Evolutionary conservation across 2,113 vertebrate genomes (phyloP), one percentile per base, ranked within the genome.

Genomic region (Miniopterus natalensis): DNA sequence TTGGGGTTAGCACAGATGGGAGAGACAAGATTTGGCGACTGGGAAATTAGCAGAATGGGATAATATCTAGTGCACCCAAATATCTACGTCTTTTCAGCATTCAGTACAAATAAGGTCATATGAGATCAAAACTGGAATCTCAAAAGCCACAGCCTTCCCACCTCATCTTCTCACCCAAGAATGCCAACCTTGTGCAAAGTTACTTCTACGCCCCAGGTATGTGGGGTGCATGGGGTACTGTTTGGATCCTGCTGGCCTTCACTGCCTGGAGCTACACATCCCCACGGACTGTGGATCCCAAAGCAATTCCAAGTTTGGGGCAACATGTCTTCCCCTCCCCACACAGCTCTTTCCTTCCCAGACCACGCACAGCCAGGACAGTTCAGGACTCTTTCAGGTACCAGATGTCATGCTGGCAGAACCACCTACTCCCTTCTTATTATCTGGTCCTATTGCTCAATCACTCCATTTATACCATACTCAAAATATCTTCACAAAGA

Each of bases 21-120:
- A 79, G 66, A 81, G n/a, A 59, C 23, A n/a, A 80, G 68, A 47
- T 75, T 71, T 94, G 65, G 71, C 88, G 65, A 23, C 66, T 68
- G 21, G 42, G 4, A 29, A 93, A 66, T 47, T 51, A 63, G 84
- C 63, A 55, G 14, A 3, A 40, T 47, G 2, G 23, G n/a, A 12
- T 57, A 12, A 78, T 88, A 63, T 49, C 42, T 59, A n/a, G 3
- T 6, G 3, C 8, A 5, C 49, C 45, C 81, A 57, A 27, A 80
- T 55, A 73, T 13, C 55, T 18, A 6, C 14, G 23, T 92, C 45
- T 75, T 66, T 42, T 92, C 31, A 93, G 59, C 14, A 29, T 79
- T 86, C 14, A 7, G 8, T 42, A 27, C 17, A 71, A 75, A 75
- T 84, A 29, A 84, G 42, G 29, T 47, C 9, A 42, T 3, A 8